A percentile compares a stretch with the other conserved stretches of the same genome.
phyloP scores from a whole-genome alignment of 2,113 vertebrate genomes.

The Gymnorhina tibicen region DNA sequence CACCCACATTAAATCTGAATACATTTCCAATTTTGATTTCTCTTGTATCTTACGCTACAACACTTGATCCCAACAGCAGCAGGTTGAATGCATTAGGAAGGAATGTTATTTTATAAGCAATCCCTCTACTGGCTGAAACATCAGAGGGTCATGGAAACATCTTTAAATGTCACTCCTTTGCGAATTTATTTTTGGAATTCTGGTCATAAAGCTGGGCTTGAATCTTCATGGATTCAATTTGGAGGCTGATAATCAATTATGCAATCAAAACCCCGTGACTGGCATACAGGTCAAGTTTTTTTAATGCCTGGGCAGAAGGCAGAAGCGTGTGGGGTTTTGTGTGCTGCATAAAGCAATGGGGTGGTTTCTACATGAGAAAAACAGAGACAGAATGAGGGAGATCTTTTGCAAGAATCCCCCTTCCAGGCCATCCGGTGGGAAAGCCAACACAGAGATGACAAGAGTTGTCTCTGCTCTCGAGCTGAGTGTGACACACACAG shows the following conservation, averaged over 20 bases:
- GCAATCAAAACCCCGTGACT: neutral
- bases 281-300: neutral
- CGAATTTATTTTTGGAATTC: conserved; percentile 34
- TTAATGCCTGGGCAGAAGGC: neutral
- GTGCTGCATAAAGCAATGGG: neutral
- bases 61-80: conserved; percentile 39
- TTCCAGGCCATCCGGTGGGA: neutral
- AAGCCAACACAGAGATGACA: fast-evolving
- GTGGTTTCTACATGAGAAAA: neutral
- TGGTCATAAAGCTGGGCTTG: neutral
- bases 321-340: neutral
- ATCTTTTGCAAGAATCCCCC: neutral
- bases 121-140: conserved; percentile 34
- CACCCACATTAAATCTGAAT: neutral
- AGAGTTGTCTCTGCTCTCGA: neutral
- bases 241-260: conserved; percentile 28
- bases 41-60: conserved; percentile 27
- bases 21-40: conserved; percentile 33
- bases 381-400: neutral
- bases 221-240: neutral
- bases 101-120: conserved; percentile 50
- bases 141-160: conserved; percentile 26
- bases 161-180: conserved; percentile 28
- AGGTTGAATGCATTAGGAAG: conserved; percentile 43
- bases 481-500: neutral